A percentile compares a stretch with the other conserved stretches of the same genome.
phyloP scores from a whole-genome alignment of 1,140 invertebrate species.

The Bombus consobrinus region DNA sequence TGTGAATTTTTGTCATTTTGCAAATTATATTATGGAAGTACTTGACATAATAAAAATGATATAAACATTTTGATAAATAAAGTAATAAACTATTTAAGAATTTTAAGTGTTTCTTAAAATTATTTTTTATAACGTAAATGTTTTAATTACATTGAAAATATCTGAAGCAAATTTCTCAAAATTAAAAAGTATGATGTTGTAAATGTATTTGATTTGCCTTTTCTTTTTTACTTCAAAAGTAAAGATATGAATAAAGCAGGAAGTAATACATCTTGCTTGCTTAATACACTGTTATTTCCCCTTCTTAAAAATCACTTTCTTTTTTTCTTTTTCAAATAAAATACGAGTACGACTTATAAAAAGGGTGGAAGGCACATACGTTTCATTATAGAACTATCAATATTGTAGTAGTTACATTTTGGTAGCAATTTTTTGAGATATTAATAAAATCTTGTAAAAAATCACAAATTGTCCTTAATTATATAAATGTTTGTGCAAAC shows the following conservation, averaged over 20 bases:
- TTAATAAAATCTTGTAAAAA: slow-evolving; percentile 39
- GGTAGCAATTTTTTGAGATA: not conserved
- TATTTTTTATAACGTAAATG: slow-evolving; percentile 62
- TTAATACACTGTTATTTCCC: not conserved
- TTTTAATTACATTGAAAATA: slow-evolving; percentile 35
- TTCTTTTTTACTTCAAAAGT: not conserved
- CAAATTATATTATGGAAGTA: slow-evolving; percentile 63
- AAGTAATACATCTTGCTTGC: not conserved
- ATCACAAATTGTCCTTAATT: slow-evolving; percentile 24
- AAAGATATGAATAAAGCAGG: not conserved
- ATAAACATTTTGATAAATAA: slow-evolving; percentile 78
- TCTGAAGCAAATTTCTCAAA: slow-evolving; percentile 25
- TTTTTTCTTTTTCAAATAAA: not conserved
- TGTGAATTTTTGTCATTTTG: slow-evolving; percentile 60
- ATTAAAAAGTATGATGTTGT: not conserved
- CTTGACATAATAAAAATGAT: slow-evolving; percentile 66
- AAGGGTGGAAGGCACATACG: not conserved
- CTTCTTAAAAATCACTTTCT: not conserved
- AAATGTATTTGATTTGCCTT: slow-evolving; percentile 11
- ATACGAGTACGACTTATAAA: not conserved
- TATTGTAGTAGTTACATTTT: not conserved
- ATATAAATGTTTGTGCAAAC: slow-evolving; percentile 15
- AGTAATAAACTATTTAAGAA: slow-evolving; percentile 77
- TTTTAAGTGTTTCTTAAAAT: slow-evolving; percentile 65
- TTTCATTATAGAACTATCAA: slow-evolving; percentile 18